Percentiles rank a stretch among this genome's conserved stretches.
phyloP scores from a whole-genome alignment of 2,113 vertebrate genomes.

The Siniperca chuatsi region DNA sequence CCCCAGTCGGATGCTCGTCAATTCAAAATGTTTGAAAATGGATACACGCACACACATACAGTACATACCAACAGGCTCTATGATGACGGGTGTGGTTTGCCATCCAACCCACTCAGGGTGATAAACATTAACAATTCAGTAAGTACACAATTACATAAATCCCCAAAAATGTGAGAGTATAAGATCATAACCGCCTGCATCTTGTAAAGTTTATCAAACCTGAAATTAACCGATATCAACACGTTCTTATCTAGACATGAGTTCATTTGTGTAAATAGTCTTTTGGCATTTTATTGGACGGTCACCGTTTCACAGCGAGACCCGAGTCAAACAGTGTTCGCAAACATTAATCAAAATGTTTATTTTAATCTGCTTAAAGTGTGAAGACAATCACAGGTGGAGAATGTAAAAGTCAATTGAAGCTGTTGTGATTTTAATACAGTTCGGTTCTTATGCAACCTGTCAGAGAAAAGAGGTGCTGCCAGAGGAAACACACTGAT shows the following conservation, averaged over 20 bases:
- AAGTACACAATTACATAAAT: too few species aligned
- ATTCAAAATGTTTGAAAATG: too few species aligned
- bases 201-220: neutral
- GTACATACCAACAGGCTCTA: too few species aligned
- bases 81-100: too few species aligned
- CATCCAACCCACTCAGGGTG: too few species aligned
- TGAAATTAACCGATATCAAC: neutral
- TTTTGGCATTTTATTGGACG: neutral
- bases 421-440: neutral
- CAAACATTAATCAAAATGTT: neutral
- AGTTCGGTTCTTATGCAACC: neutral
- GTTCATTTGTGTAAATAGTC: neutral
- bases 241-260: neutral
- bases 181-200: neutral
- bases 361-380: neutral
- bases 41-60: too few species aligned
- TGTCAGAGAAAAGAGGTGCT: conserved; percentile 31
- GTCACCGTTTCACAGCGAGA: neutral
- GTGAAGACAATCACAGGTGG: neutral
- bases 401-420: neutral
- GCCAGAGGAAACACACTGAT: conserved; percentile 43
- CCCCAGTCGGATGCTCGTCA: too few species aligned
- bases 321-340: neutral
- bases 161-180: too few species aligned
- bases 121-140: too few species aligned